phyloP scores from a whole-genome alignment of 2,113 vertebrate genomes.

The Aegotheles bennettii region DNA sequence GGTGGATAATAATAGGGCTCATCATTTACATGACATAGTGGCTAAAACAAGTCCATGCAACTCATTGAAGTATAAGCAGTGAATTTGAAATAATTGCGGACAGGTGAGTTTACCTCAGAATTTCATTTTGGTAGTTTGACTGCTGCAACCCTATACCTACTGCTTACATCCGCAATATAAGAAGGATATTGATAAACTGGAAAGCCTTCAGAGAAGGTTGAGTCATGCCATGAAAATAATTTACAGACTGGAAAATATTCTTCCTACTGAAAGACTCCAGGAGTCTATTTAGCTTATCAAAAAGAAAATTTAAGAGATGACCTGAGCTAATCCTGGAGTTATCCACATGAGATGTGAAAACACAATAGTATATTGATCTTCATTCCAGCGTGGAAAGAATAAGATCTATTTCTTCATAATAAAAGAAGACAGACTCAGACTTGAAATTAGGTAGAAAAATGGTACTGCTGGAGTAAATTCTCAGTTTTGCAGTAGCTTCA shows the following conservation, averaged over 20 bases:
- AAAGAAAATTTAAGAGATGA: not conserved
- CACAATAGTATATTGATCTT: not conserved
- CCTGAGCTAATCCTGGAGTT: not conserved
- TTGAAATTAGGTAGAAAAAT: not conserved
- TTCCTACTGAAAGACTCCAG: not conserved
- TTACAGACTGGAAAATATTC: not conserved
- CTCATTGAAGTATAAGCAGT: not conserved
- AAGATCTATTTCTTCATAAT: not conserved
- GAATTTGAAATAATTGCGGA: not conserved
- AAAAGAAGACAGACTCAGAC: not conserved
- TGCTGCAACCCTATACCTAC: not conserved
- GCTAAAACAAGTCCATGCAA: not conserved
- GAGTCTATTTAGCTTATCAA: not conserved
- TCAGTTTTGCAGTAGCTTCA: not conserved
- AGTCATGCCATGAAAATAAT: not conserved
- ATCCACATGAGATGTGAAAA: not conserved
- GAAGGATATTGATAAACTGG: not conserved
- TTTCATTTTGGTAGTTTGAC: not conserved
- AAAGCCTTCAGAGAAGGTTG: not conserved
- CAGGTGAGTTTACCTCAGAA: not conserved
- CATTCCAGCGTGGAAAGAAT: not conserved
- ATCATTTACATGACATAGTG: not conserved
- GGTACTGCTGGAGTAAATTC: not conserved
- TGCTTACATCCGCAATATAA: not conserved
- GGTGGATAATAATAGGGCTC: not conserved